phyloP scores from a whole-genome alignment of 2,888 invertebrate species.

The Agriotes lineatus region DNA sequence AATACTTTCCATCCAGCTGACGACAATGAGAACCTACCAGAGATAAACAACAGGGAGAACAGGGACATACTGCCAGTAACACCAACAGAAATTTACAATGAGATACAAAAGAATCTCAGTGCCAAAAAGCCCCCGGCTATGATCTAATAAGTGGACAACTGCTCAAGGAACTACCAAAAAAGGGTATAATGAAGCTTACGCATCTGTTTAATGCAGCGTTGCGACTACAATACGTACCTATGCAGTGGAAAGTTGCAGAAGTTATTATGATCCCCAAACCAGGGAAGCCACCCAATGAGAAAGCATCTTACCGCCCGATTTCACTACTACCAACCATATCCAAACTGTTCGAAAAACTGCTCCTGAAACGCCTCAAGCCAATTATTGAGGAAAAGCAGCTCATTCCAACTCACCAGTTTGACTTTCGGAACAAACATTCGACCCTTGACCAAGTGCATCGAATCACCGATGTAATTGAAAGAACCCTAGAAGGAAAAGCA shows the following conservation, averaged over 20 bases:
- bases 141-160: constrained; percentile 51
- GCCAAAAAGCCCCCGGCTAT: constrained; percentile 48
- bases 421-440: no score
- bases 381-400: not conserved
- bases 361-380: no score
- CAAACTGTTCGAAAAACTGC: no score
- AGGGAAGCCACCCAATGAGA: constrained; percentile 46
- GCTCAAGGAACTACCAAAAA: constrained; percentile 50
- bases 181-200: no score
- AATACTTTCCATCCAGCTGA: no score
- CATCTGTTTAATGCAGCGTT: no score
- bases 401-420: no score
- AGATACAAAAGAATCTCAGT: constrained; percentile 36
- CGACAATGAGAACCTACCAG: no score
- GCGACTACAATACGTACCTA: constrained; percentile 48
- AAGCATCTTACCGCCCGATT: no score
- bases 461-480: not conserved
- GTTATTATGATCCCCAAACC: constrained; percentile 45
- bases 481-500: not conserved
- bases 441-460: not conserved
- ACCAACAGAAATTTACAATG: constrained; percentile 23
- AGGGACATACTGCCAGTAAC: not conserved
- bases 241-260: constrained; percentile 49
- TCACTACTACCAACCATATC: no score
- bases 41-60: no score